Evolutionary conservation across 2,797 vertebrate species (phyloP).

Genomic region (Trachops cirrhosus): DNA sequence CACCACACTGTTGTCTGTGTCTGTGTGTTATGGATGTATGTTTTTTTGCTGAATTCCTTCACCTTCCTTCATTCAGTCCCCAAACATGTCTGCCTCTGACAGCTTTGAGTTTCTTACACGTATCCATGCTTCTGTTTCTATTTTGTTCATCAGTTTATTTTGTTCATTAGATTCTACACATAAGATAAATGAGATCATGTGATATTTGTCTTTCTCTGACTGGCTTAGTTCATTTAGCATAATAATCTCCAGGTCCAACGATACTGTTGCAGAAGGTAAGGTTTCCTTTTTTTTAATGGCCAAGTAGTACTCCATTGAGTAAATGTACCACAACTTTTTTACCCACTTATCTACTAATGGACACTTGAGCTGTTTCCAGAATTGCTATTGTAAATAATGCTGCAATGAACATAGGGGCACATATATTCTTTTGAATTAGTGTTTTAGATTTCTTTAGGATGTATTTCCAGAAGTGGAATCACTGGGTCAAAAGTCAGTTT

Average conservation of each 20-base stretch:
- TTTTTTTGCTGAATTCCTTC: neutral
- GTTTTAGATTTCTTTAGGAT: neutral
- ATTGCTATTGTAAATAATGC: neutral
- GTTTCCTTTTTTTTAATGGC: neutral
- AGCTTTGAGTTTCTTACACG: neutral
- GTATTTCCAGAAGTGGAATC: neutral
- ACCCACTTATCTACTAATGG: neutral
- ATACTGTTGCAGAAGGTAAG: neutral
- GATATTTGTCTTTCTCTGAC: neutral
- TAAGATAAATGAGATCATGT: neutral
- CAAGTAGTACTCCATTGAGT: neutral
- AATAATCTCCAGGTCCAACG: neutral
- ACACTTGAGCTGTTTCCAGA: neutral
- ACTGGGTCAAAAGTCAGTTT: neutral
- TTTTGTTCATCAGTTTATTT: neutral
- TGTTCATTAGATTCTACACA: neutral
- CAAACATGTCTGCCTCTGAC: neutral
- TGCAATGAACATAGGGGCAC: neutral
- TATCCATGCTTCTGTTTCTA: neutral
- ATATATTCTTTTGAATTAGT: neutral
- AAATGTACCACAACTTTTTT: neutral
- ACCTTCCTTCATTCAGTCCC: neutral
- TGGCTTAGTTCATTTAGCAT: neutral
- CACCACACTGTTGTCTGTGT: neutral
- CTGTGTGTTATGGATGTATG: neutral